A percentile compares a stretch with the other conserved stretches of the same genome.
Evolutionary conservation across 2,797 vertebrate species (phyloP).

Genomic region (Anguilla obscura): DNA sequence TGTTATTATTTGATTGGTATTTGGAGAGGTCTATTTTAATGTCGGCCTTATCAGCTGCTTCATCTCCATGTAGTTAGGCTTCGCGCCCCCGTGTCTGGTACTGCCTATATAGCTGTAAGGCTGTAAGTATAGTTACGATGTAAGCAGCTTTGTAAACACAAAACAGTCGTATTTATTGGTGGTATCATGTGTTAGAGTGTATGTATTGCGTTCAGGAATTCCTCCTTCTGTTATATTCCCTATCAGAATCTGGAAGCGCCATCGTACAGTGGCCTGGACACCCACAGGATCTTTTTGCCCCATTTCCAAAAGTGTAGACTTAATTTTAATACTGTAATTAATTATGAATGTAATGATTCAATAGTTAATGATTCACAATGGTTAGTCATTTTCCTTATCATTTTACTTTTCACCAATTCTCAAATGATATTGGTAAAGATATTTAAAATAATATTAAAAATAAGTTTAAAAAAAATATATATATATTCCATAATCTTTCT

Average conservation of each 20-base stretch:
- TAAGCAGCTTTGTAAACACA: neutral
- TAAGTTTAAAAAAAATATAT: neutral
- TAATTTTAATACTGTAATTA: neutral
- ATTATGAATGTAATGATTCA: neutral
- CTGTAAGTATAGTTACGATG: neutral
- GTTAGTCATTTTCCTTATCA: neutral
- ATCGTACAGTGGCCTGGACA: neutral
- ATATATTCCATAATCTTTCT: neutral
- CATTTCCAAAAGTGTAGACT: neutral
- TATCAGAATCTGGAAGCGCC: neutral
- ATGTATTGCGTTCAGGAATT: neutral
- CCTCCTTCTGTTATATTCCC: neutral
- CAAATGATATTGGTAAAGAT: neutral
- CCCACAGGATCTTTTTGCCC: neutral
- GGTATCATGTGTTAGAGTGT: neutral
- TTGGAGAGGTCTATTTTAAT: neutral
- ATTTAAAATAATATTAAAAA: neutral
- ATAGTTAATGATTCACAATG: neutral
- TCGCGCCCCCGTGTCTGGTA: conserved; percentile 31
- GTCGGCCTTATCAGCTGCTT: conserved; percentile 21
- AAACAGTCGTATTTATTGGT: neutral
- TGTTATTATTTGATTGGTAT: neutral
- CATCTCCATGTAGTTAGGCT: conserved; percentile 28
- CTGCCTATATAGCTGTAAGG: neutral
- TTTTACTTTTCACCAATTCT: neutral